phyloP scores from a whole-genome alignment of 1,140 invertebrate genomes.

The Apis cerana region DNA sequence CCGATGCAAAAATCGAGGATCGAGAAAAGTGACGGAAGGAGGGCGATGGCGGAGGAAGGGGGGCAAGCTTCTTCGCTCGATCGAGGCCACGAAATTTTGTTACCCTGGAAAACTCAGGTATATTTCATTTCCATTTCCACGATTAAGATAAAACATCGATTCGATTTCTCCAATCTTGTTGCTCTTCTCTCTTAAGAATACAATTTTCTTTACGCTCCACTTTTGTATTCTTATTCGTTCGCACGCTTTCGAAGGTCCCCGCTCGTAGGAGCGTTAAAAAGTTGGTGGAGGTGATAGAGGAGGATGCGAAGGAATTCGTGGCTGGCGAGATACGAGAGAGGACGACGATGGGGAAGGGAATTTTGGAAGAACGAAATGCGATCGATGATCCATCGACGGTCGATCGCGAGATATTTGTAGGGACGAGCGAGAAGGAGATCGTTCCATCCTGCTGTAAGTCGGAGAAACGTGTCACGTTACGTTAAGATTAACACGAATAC shows the following conservation, averaged over 20 bases:
- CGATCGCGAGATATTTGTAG: constrained; percentile 16
- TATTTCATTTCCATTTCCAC: neutral
- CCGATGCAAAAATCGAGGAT: constrained; percentile 55
- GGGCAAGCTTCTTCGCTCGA: constrained; percentile 51
- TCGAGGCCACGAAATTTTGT: constrained; percentile 52
- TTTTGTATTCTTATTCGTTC: neutral
- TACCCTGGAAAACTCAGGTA: constrained; percentile 60
- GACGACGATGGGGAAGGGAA: constrained; percentile 22
- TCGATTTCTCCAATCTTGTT: too few species aligned
- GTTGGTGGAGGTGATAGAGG: constrained; percentile 55
- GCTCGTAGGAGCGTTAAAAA: neutral
- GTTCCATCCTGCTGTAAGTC: neutral
- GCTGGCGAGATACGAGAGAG: constrained; percentile 27
- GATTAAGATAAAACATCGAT: too few species aligned
- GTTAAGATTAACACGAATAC: constrained; percentile 16
- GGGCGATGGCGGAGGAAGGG: constrained; percentile 57
- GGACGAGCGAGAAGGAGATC: constrained; percentile 6
- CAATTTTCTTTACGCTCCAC: too few species aligned
- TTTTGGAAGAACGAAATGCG: constrained; percentile 39
- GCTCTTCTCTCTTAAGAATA: too few species aligned
- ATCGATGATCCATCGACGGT: constrained; percentile 4
- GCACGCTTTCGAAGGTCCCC: neutral
- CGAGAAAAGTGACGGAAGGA: constrained; percentile 66
- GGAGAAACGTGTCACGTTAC: neutral
- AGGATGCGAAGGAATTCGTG: neutral